Evolutionary conservation across 2,113 vertebrate genomes (phyloP), one percentile per base, ranked within the genome.

Genomic region (Oryzias javanicus): DNA sequence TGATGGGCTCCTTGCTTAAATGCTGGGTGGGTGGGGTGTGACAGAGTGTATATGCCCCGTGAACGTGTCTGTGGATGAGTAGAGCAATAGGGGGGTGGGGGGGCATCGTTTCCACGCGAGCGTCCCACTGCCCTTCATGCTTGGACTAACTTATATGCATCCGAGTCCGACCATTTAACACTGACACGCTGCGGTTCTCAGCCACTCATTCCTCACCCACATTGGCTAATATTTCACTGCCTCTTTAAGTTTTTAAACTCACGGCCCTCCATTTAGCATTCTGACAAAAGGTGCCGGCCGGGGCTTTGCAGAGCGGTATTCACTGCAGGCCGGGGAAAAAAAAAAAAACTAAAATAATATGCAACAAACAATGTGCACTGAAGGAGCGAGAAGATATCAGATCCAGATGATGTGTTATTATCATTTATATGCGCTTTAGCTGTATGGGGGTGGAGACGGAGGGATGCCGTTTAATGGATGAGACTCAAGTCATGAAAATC

Each of bases 71-170:
- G 72, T 51, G 75, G 69, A 64, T 22, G 73, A 65, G 67, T 65
- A 60, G 79, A 79, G 67, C 72, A 75, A 76, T 65, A 69, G 70
- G 22, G 22, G 22, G n/a, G n/a, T n/a, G 76, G 72, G 71, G 82
- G 64, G 83, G 76, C 74, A 74, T 87, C 85, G 83, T 94, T 86
- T 93, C 90, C 92, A 91, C 90, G 84, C 51, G 84, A 93, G 91
- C 92, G 91, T 96, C 94, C 94, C 88, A 89, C 94, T 98, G 95
- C 95, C 95, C 96, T 99, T 99, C 97, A 99, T 93, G 96, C 94
- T 94, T 96, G 95, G 95, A 85, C 91, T 96, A 89, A 92, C 96
- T 95, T 95, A 96, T 97, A 94, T 95, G 96, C 96, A 96, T 96
- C 93, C 91, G 91, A 89, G 92, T 93, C 93, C 92, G 91, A 84